A percentile compares a stretch with the other conserved stretches of the same genome.
Evolutionary conservation across 2,113 vertebrate genomes (phyloP).

Genomic region (Gadus macrocephalus): DNA sequence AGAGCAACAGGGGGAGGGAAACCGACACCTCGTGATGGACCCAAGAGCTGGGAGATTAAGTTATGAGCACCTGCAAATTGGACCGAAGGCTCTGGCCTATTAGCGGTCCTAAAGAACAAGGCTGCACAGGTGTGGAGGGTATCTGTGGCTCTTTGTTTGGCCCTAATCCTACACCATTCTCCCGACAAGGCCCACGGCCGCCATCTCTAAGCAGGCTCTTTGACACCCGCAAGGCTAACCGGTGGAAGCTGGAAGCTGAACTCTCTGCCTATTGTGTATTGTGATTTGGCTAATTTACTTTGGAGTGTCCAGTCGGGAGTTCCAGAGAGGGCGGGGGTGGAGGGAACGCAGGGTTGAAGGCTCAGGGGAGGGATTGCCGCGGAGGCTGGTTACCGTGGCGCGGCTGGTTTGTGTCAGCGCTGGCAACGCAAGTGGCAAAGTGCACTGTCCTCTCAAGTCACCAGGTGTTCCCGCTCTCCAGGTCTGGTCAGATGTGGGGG

Average conservation of each 20-base stretch:
- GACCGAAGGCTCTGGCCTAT: slow-evolving; percentile 55
- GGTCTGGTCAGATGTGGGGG: slow-evolving; percentile 20
- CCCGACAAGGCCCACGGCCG: slow-evolving; percentile 40
- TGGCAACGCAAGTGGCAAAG: slow-evolving; percentile 36
- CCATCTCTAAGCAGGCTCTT: slow-evolving; percentile 52
- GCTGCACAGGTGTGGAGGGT: slow-evolving; percentile 66
- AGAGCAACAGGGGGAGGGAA: slow-evolving; percentile 40
- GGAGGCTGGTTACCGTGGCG: slow-evolving; percentile 18
- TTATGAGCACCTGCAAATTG: slow-evolving; percentile 68
- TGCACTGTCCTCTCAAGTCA: slow-evolving; percentile 27
- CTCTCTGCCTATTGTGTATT: slow-evolving; percentile 70
- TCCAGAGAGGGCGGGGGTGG: slow-evolving; percentile 22
- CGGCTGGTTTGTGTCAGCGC: slow-evolving; percentile 16
- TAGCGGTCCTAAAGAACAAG: slow-evolving; percentile 52
- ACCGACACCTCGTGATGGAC: slow-evolving; percentile 58
- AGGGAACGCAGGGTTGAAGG: neutral
- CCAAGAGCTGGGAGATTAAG: slow-evolving; percentile 64
- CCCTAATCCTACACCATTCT: slow-evolving; percentile 66
- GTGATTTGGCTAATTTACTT: slow-evolving; percentile 78
- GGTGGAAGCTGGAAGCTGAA: slow-evolving; percentile 65
- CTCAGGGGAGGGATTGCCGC: slow-evolving; percentile 20
- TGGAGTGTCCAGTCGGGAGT: slow-evolving; percentile 66
- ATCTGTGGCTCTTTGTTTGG: slow-evolving; percentile 70
- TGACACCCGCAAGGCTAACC: slow-evolving; percentile 63
- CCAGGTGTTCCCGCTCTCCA: slow-evolving; percentile 23